These are phyloP conservation scores for Gracilinanus agilis DNA, from an alignment of 2,113 vertebrate genomes.

Conservation along the genomic window DNA sequence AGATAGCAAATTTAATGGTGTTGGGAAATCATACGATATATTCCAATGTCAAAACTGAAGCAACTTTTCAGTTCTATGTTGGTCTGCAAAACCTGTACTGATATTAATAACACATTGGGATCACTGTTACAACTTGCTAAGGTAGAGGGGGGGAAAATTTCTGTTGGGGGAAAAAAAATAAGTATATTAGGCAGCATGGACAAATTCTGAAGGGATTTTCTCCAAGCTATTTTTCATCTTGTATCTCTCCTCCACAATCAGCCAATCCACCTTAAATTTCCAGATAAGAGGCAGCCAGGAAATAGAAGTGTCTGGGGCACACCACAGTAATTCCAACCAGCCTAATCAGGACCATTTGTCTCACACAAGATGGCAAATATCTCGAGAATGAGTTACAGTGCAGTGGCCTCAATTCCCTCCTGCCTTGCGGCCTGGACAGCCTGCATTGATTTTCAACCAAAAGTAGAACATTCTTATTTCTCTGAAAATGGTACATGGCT, in stretches of 20 bases:
- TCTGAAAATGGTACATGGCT: not conserved
- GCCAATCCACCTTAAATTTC: conserved; percentile 41
- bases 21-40: not conserved
- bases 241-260: not conserved
- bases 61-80: not conserved
- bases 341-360: conserved; percentile 11
- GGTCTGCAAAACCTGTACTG: not conserved
- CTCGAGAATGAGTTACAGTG: conserved; percentile 20
- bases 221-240: not conserved
- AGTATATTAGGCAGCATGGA: not conserved
- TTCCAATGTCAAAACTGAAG: not conserved
- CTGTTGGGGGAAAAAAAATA: not conserved
- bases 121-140: not conserved
- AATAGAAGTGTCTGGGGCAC: not conserved
- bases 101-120: not conserved
- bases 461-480: conserved; percentile 26
- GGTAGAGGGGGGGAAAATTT: not conserved
- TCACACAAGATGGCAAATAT: not conserved
- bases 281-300: not conserved
- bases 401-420: conserved; percentile 38
- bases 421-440: conserved; percentile 9
- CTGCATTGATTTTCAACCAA: conserved; percentile 50
- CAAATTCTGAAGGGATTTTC: not conserved
- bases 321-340: not conserved
- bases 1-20: not conserved